A percentile compares a stretch with the other conserved stretches of the same genome.
These are phyloP conservation scores for Etheostoma spectabile DNA, from an alignment of 2,113 vertebrate species.

Conservation along the genomic window DNA sequence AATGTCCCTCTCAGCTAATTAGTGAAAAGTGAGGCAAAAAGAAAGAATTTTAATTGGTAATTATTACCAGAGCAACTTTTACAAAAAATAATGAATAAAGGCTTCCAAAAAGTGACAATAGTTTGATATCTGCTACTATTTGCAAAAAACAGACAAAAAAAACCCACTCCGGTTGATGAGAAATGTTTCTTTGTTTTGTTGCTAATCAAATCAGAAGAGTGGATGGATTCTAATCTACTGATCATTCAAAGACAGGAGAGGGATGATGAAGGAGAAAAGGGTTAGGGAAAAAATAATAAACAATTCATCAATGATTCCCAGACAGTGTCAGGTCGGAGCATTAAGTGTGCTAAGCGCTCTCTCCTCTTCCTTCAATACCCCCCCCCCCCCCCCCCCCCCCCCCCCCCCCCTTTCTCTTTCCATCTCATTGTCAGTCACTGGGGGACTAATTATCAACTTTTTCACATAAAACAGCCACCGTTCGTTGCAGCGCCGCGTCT, in stretches of 20 bases:
- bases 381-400: slow-evolving; percentile 29
- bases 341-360: slow-evolving; percentile 84
- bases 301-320: slow-evolving; percentile 73
- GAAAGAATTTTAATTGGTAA: slow-evolving; percentile 84
- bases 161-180: not conserved
- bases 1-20: slow-evolving; percentile 80
- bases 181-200: slow-evolving; percentile 7
- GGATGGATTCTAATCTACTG: slow-evolving; percentile 7
- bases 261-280: not conserved
- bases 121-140: slow-evolving; percentile 42
- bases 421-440: slow-evolving; percentile 93
- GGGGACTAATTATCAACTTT: slow-evolving; percentile 99
- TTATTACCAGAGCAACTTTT: slow-evolving; percentile 76
- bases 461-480: slow-evolving; percentile 89
- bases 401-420: slow-evolving; percentile 63
- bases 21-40: slow-evolving; percentile 74
- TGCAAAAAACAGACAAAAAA: not conserved
- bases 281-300: slow-evolving; percentile 29
- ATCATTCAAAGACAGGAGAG: slow-evolving; percentile 18
- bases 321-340: slow-evolving; percentile 76
- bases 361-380: slow-evolving; percentile 57
- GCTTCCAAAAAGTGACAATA: slow-evolving; percentile 57
- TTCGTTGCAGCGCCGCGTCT: slow-evolving; percentile 80
- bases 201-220: slow-evolving; percentile 22
- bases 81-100: slow-evolving; percentile 67